A percentile compares a stretch with the other conserved stretches of the same genome.
Evolutionary conservation across 2,797 vertebrate genomes (phyloP).

Genomic region (Adelosebastes latens): DNA sequence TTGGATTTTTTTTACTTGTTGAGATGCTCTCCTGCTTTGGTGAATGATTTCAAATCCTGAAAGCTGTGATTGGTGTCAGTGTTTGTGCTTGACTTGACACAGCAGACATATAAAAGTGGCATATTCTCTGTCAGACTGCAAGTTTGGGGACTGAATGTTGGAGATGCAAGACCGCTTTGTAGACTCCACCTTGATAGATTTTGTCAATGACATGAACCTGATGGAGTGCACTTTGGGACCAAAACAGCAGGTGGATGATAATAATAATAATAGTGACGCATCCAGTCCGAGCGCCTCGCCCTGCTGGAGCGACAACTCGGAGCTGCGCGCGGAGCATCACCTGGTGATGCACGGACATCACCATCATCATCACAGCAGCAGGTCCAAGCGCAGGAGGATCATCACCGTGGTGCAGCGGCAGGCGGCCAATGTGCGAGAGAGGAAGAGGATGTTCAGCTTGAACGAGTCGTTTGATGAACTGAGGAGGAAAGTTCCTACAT

Average conservation of each 20-base stretch:
- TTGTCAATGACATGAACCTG: slow-evolving; percentile 83
- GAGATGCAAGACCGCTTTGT: slow-evolving; percentile 75
- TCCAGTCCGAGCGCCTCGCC: slow-evolving; percentile 54
- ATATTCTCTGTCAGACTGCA: not conserved
- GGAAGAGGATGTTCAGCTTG: slow-evolving; percentile 95
- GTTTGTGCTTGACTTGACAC: slow-evolving; percentile 9
- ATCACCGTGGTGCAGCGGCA: slow-evolving; percentile 93
- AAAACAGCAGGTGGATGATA: slow-evolving; percentile 45
- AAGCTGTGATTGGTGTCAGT: slow-evolving; percentile 14
- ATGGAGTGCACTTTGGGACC: slow-evolving; percentile 50
- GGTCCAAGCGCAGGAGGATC: slow-evolving; percentile 89
- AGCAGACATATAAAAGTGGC: slow-evolving; percentile 22
- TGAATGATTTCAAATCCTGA: slow-evolving; percentile 8
- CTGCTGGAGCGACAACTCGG: slow-evolving; percentile 51
- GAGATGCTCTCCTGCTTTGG: slow-evolving; percentile 24
- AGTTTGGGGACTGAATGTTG: slow-evolving; percentile 58
- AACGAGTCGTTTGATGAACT: slow-evolving; percentile 96
- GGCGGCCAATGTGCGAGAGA: slow-evolving; percentile 94
- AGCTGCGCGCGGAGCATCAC: slow-evolving; percentile 10
- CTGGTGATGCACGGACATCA: slow-evolving; percentile 31
- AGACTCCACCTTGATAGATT: slow-evolving; percentile 79
- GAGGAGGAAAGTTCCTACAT: slow-evolving; percentile 94
- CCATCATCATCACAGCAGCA: slow-evolving; percentile 37
- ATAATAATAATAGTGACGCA: not conserved
- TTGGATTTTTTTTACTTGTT: slow-evolving; percentile 52